Percentiles rank a stretch among this genome's conserved stretches.
Evolutionary conservation across 2,888 invertebrate species (phyloP).

Genomic region (Mesochorus sp.): DNA sequence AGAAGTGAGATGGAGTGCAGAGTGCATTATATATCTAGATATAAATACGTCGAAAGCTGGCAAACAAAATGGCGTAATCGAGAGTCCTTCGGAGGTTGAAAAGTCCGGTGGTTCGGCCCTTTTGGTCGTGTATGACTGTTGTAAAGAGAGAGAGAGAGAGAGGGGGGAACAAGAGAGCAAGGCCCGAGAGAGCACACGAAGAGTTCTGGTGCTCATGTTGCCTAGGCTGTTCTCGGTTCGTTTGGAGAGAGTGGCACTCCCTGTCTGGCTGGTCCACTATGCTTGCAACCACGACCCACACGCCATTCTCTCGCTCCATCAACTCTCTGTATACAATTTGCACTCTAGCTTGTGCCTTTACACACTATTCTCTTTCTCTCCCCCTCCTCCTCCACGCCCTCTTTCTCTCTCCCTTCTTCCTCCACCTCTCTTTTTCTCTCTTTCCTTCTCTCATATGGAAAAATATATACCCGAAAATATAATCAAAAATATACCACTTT

Average conservation of each 20-base stretch:
- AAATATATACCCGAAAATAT: too few relatives aligned
- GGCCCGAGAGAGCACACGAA: slow-evolving; percentile 29
- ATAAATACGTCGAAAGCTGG: neutral
- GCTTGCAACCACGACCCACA: slow-evolving; percentile 74
- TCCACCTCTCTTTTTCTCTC: too few relatives aligned
- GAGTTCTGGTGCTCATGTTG: slow-evolving; percentile 49
- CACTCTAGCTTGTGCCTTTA: slow-evolving; percentile 34
- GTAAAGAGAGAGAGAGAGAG: slow-evolving; percentile 31
- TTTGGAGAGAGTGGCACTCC: slow-evolving; percentile 77
- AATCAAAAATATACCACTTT: too few relatives aligned
- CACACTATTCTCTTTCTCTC: too few relatives aligned
- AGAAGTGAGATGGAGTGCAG: slow-evolving; percentile 39
- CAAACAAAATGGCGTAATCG: neutral
- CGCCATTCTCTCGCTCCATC: slow-evolving; percentile 67
- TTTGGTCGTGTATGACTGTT: neutral
- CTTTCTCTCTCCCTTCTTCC: too few relatives aligned
- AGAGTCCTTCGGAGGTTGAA: neutral
- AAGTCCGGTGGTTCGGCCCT: neutral
- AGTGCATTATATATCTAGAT: slow-evolving; percentile 28
- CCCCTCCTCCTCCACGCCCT: too few relatives aligned
- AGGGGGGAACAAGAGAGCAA: slow-evolving; percentile 22
- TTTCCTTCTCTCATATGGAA: too few relatives aligned
- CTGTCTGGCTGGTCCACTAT: slow-evolving; percentile 73
- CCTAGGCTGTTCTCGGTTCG: slow-evolving; percentile 61
- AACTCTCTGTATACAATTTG: slow-evolving; percentile 25